Evolutionary conservation across 2,888 invertebrate genomes (phyloP), one percentile per base, ranked within the genome.

Genomic region (Volucella inanis): DNA sequence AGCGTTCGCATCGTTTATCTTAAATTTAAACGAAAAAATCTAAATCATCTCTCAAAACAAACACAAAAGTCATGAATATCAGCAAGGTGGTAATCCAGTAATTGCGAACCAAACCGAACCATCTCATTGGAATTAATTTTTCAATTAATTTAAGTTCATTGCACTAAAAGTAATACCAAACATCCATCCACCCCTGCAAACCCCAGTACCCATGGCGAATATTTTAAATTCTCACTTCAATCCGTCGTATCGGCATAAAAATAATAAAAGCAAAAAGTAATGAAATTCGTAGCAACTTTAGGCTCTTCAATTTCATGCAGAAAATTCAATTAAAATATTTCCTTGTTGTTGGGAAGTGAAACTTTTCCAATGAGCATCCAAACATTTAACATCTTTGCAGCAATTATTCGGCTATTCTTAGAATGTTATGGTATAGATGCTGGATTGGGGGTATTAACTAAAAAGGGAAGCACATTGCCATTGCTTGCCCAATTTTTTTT

Each of bases 101-200:
- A 47, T 50, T 59, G 52, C 59, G 11, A 52, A 18, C 52, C 15
- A 57, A 72, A 61, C 64, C 79, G 57, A 65, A 39, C 72, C 45
- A 65, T 78, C 62, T 62, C 55, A 55, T 72, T 54, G 57, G 72
- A 79, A 72, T 72, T 79, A 67, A 72, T 79, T 79, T 79, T 72
- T 59, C 71, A 79, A 72, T 72, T 72, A 67, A 79, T 72, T 72
- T 54, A 45, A 65, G 65, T 65, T 52, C 70, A 70, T 55, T 67
- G 47, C 47, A 55, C 55, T 45, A 49, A 59, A 68, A 59, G 61
- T 78, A 64, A 55, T 43, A 49, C 38, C 38, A 12, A 43, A 12
- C 52, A 9, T 18, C 31, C 38, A 22, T 31, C 38, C 14, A 18
- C 3, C 59, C 43, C 15, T 2, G 41, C 14, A 15, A 8, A 6